Conservation (phyloP, 2,797 vertebrate species). For the Taeniopygia guttata region DNA sequence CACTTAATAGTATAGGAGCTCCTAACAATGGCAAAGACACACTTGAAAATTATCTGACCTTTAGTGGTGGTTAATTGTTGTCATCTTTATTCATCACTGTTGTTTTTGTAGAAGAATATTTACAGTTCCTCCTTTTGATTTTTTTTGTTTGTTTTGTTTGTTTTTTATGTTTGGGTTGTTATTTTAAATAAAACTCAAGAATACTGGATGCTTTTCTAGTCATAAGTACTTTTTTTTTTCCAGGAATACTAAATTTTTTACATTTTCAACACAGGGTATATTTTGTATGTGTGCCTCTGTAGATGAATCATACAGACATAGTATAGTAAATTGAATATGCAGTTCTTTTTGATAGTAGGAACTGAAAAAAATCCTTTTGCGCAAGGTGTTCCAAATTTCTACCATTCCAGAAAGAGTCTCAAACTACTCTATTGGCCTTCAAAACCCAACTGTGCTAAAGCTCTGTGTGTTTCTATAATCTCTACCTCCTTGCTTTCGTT, state of each 20-base stretch:
- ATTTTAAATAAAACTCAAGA: background rate
- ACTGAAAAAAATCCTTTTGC: background rate
- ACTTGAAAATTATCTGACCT: background rate
- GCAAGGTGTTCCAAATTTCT: background rate
- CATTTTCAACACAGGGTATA: background rate
- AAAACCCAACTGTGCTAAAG: background rate
- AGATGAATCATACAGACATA: background rate
- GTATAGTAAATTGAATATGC: background rate
- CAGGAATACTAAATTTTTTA: background rate
- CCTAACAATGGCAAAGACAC: background rate
- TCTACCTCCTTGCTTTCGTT: background rate
- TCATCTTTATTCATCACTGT: background rate
- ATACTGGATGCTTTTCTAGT: background rate
- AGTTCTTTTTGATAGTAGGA: background rate
- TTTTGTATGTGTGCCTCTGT: background rate
- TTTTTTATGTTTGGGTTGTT: background rate
- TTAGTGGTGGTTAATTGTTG: background rate
- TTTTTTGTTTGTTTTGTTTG: background rate
- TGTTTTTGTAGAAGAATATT: background rate
- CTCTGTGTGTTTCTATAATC: background rate
- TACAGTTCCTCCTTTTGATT: background rate
- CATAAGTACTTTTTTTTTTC: background rate
- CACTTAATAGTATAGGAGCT: background rate
- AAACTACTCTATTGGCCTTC: background rate
- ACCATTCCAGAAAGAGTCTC: background rate